Percentiles rank a stretch among this genome's conserved stretches.
These are phyloP conservation scores for Agrilus biguttatus DNA, from an alignment of 2,888 invertebrate species.

Conservation along the genomic window DNA sequence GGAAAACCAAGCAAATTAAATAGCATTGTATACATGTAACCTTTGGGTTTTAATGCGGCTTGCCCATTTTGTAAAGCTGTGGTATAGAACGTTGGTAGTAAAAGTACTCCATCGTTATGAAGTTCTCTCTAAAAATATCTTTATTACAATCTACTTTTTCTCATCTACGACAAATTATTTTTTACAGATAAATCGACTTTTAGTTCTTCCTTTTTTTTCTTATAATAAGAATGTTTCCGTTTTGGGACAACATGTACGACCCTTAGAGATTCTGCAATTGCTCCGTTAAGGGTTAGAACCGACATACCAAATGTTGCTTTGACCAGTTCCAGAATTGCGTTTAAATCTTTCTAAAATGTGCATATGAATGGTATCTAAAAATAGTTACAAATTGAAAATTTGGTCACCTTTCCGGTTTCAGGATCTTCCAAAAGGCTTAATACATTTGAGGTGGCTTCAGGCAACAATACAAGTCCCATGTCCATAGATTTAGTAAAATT, in stretches of 20 bases:
- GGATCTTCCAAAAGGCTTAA: too few species aligned
- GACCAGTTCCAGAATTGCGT: too few species aligned
- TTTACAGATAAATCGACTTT: not conserved
- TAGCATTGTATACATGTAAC: constrained; percentile 47
- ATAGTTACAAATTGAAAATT: too few species aligned
- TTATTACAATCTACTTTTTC: not conserved
- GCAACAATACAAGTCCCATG: not conserved
- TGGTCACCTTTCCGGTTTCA: too few species aligned
- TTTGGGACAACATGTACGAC: too few species aligned
- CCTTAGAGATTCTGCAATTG: too few species aligned
- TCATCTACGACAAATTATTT: not conserved
- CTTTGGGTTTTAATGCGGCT: constrained; percentile 41
- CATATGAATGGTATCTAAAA: too few species aligned
- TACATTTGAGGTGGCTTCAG: too few species aligned
- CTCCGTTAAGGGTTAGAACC: too few species aligned
- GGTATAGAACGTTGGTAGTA: constrained; percentile 55
- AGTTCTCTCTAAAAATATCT: constrained; percentile 36
- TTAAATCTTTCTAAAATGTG: too few species aligned
- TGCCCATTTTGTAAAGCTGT: constrained; percentile 52
- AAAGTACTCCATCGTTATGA: constrained; percentile 52
- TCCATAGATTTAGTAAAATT: not conserved
- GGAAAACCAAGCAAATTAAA: constrained; percentile 65
- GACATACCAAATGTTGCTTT: too few species aligned
- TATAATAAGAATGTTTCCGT: not conserved
- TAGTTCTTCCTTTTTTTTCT: not conserved